Evolutionary conservation across 2,797 vertebrate genomes (phyloP), one percentile per base, ranked within the genome.

Genomic region (Mormyrus proboscirostris): DNA sequence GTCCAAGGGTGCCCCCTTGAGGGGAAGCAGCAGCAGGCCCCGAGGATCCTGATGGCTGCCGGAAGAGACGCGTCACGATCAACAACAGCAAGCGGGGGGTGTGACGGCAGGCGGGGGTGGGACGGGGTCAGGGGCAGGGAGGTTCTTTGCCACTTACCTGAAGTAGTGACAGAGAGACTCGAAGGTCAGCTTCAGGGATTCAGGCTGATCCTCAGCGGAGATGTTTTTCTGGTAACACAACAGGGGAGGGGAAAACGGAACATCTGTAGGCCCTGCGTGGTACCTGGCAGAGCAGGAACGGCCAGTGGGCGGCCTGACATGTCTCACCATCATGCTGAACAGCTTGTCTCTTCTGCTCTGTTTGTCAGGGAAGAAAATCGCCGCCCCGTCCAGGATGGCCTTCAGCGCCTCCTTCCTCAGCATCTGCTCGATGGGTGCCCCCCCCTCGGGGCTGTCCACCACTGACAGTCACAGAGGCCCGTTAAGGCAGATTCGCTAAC

Each of bases 161-260:
- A 99, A 99, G 94, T 99, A 98, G 2, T 96, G 97, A 93, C 98
- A 99, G 57, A 99, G 96, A 7, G 98, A 99, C 91, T 96, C 96
- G 93, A 99, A 99, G 0, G 97, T 98, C 90, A 99, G 96, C 90
- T 96, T 98, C 5, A 96, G 94, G 0, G 98, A 99, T 86, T 97
- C 97, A 3, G 96, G 96, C 91, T 98, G 98, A 83, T 98, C 96
- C 53, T 98, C 97, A 88, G 98, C 97, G 0, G 97, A 98, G 85
- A 99, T 97, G 87, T 97, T 98, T 93, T 98, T 99, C 99, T 99
- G 91, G 86, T 91, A 92, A 19, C 53, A 83, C n/a, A 83, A 8
- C 73, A 12, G 38, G 87, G 89, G 2, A 87, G n/a, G 14, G 38
- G 16, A 44, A 51, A 57, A 53, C 25, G 12, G 12, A 86, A 29